phyloP scores from a whole-genome alignment of 2,113 vertebrate species.

The Cathartes aura region DNA sequence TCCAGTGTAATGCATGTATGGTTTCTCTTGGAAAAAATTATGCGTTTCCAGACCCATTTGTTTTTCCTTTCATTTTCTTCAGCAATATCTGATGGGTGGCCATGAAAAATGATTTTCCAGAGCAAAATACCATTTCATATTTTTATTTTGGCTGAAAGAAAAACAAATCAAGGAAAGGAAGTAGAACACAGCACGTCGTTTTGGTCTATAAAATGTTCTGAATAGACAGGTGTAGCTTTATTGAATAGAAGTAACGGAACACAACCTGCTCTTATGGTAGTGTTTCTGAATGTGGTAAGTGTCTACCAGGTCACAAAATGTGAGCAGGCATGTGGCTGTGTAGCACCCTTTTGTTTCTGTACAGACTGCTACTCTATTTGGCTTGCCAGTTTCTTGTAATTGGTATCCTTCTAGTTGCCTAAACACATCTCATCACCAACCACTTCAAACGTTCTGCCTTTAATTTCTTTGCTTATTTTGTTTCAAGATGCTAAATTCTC shows the following conservation, averaged over 20 bases:
- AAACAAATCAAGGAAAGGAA: background rate
- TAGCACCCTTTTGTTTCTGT: background rate
- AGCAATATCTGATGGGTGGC: background rate
- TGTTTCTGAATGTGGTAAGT: background rate
- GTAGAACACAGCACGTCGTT: accelerated
- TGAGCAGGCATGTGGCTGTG: background rate
- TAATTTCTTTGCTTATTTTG: background rate
- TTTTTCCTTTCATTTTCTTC: background rate
- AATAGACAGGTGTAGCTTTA: background rate
- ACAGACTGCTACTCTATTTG: background rate
- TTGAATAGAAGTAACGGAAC: background rate
- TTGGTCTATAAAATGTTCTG: background rate
- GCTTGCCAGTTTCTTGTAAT: background rate
- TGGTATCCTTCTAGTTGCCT: background rate
- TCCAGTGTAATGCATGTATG: background rate
- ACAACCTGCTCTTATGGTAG: background rate
- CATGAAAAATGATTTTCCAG: background rate
- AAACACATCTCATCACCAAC: background rate
- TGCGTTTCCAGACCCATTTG: background rate
- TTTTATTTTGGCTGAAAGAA: background rate
- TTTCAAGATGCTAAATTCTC: background rate
- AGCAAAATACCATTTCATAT: background rate
- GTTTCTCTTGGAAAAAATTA: background rate
- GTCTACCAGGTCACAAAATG: background rate
- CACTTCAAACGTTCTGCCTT: background rate